Evolutionary conservation across 2,113 vertebrate species (phyloP).

Genomic region (Dinomys branickii): DNA sequence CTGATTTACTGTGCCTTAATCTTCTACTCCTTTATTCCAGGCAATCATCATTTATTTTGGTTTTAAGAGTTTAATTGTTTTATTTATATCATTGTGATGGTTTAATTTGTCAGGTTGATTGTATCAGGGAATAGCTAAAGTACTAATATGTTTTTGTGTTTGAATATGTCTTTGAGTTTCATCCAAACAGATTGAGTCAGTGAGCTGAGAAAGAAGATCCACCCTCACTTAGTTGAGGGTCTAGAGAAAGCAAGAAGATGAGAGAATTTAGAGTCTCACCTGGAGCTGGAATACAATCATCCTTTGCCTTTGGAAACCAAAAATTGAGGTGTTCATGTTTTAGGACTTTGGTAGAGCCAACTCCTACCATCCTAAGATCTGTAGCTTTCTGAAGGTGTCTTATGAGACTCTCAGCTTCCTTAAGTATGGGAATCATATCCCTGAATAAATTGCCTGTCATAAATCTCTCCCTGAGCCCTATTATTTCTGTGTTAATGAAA

Average conservation of each 20-base stretch:
- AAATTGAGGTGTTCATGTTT: neutral
- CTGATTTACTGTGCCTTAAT: neutral
- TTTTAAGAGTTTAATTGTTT: neutral
- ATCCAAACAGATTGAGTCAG: neutral
- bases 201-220: neutral
- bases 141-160: neutral
- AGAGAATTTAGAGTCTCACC: neutral
- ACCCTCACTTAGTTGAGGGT: neutral
- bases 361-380: neutral
- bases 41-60: neutral
- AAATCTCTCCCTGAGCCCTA: neutral
- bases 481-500: neutral
- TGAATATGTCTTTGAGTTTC: neutral
- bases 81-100: neutral
- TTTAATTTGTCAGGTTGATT: neutral
- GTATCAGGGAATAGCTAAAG: neutral
- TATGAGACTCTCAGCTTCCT: neutral
- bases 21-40: neutral
- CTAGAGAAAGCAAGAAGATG: neutral
- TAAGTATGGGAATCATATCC: too few relatives aligned
- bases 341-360: neutral
- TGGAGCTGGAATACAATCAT: neutral
- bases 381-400: neutral
- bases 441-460: neutral
- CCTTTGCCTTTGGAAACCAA: neutral